Base-by-base conservation (phyloP, 2,797 vertebrate species). In the Morus bassanus region DNA sequence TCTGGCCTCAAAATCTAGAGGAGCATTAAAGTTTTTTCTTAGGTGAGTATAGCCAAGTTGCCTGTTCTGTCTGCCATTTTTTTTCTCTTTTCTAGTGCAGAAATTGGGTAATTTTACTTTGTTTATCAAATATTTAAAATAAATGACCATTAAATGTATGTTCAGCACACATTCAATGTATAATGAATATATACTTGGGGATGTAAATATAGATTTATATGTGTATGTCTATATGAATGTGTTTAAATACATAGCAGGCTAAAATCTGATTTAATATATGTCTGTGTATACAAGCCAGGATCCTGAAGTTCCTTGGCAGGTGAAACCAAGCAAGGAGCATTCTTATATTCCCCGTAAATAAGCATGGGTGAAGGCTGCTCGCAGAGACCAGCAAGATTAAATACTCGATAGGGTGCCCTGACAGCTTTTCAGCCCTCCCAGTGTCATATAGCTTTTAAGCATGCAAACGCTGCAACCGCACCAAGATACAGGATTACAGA, bases 291-390 rank as follows among this genome's bases (percentile, higher is more conserved):
- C 23, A 89, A 85, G 30, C 30, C 61, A 89, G 50, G 17, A 91
- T 53, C n/a, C 50, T 75, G 27, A 65, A 76, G 25, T 53, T 79
- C 35, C 41, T 93, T 67, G 51, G 80, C 63, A 89, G 75, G 72
- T 85, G 72, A 91, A 94, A 90, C 10, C 43, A 85, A 83, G 79
- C 50, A 85, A 95, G 93, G 64, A 85, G 83, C 25, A 24, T 80
- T 92, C 63, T 87, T 68, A 51, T 87, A 46, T 90, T 63, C 63
- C 67, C 17, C 73, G 5, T 28, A 72, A 69, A 31, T 51, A 53
- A 75, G 28, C 18, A 54, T 1, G 4, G 33, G 9, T 88, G 76
- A 90, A 94, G 63, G 54, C 46, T 93, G 23, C 37, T 88, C 3
- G 2, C n/a, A 70, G 69, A 75, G 31, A 68, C 30, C 54, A 63